Conservation (phyloP, 2,888 invertebrate genomes). For the Colostygia pectinataria region DNA sequence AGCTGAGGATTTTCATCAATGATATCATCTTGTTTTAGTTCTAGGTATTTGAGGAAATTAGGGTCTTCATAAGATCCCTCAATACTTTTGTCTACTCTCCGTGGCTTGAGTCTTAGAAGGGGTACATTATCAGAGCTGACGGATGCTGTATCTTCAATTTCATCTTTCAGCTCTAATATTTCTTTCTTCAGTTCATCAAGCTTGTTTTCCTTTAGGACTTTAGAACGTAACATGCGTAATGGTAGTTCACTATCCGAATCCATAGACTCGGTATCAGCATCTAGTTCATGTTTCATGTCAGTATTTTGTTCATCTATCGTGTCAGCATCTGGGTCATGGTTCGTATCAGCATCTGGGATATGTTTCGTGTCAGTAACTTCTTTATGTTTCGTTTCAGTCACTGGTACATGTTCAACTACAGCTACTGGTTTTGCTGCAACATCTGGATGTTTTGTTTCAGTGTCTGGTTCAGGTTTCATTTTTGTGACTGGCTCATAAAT, state of each 20-base stretch:
- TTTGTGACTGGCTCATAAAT: not conserved
- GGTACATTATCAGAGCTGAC: slow-evolving; percentile 18
- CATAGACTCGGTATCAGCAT: slow-evolving; percentile 12
- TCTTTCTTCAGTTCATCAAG: slow-evolving; percentile 26
- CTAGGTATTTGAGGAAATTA: slow-evolving; percentile 75
- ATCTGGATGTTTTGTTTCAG: not conserved
- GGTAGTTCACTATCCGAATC: slow-evolving; percentile 18
- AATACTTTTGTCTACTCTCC: slow-evolving; percentile 15
- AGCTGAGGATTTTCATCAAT: slow-evolving; percentile 77
- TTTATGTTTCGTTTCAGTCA: not conserved
- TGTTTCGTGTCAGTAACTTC: not conserved
- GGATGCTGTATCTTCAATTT: slow-evolving; percentile 48
- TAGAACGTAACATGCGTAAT: slow-evolving; percentile 15
- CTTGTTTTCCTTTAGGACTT: slow-evolving; percentile 10
- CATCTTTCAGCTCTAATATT: slow-evolving; percentile 50
- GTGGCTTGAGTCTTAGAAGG: slow-evolving; percentile 10
- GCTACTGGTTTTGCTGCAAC: not conserved
- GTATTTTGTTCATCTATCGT: not conserved
- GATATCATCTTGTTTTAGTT: slow-evolving; percentile 69
- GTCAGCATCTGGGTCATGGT: not conserved
- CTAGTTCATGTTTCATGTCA: slow-evolving; percentile 6
- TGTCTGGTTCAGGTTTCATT: not conserved
- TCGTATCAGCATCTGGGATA: not conserved
- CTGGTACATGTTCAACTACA: not conserved
- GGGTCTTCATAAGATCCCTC: slow-evolving; percentile 47